phyloP scores from a whole-genome alignment of 2,113 vertebrate genomes.

The Zeus faber region DNA sequence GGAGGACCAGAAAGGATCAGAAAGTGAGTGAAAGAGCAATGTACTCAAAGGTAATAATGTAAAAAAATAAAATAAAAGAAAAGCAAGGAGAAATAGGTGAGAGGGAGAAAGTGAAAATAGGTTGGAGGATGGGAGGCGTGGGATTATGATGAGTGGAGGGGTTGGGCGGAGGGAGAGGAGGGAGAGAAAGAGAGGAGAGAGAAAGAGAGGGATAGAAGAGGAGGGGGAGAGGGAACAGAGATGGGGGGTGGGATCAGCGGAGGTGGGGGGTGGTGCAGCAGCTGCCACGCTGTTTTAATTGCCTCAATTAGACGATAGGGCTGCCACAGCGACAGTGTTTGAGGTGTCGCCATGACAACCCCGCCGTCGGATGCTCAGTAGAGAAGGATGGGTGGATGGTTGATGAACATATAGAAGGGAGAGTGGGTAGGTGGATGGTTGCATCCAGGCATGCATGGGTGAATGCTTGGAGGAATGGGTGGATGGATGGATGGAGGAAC shows the following conservation, averaged over 20 bases:
- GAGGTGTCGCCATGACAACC: constrained; percentile 52
- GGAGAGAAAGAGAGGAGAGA: background rate
- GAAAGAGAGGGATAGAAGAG: background rate
- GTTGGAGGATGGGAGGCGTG: background rate
- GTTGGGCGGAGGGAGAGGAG: background rate
- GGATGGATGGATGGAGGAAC: background rate
- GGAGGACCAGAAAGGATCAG: too few relatives aligned
- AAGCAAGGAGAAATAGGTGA: background rate
- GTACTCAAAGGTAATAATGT: too few relatives aligned
- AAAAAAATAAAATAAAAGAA: too few relatives aligned
- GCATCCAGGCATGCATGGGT: constrained; percentile 3
- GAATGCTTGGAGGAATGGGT: too few relatives aligned
- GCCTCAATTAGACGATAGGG: constrained; percentile 69
- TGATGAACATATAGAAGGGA: constrained; percentile 1
- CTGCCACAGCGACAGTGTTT: constrained; percentile 56
- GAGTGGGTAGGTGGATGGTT: constrained; percentile 10
- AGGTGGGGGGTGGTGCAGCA: constrained; percentile 32
- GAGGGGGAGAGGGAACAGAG: constrained; percentile 3
- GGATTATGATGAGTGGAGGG: background rate
- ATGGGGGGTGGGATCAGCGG: constrained; percentile 11
- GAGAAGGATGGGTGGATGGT: too few relatives aligned
- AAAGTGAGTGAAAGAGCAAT: too few relatives aligned
- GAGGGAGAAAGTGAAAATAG: too few relatives aligned
- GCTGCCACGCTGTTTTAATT: constrained; percentile 61
- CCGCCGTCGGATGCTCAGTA: background rate